These are phyloP conservation scores for Nasonia longicornis DNA, from an alignment of 1,140 invertebrate species.

Conservation along the genomic window DNA sequence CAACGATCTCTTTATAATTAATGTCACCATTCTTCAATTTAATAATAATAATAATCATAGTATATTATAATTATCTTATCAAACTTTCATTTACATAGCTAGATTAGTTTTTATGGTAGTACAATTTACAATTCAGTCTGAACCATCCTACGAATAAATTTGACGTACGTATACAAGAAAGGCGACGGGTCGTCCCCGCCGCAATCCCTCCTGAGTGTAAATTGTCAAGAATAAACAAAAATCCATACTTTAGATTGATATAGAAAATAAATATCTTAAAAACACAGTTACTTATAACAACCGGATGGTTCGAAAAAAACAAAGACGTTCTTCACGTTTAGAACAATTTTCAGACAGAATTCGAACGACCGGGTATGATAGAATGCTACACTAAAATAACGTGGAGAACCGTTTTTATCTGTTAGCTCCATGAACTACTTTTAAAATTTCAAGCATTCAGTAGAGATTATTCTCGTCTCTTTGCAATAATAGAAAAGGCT, in stretches of 20 bases:
- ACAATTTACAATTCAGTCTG: slow-evolving; percentile 47
- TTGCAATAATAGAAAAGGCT: neutral
- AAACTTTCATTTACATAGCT: slow-evolving; percentile 38
- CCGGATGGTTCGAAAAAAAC: slow-evolving; percentile 33
- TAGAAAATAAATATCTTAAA: neutral
- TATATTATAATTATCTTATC: slow-evolving; percentile 27
- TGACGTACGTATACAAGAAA: slow-evolving; percentile 6
- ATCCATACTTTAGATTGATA: neutral
- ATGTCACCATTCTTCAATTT: neutral
- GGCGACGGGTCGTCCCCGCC: neutral
- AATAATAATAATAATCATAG: slow-evolving; percentile 3
- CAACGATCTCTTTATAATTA: slow-evolving; percentile 18
- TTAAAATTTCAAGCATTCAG: neutral
- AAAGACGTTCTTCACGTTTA: neutral
- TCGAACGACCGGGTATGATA: neutral
- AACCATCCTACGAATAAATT: slow-evolving; percentile 37
- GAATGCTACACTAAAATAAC: neutral
- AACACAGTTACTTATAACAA: slow-evolving; percentile 2
- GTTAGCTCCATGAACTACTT: neutral
- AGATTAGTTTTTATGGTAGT: slow-evolving; percentile 31
- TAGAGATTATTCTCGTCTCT: neutral
- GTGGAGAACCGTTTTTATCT: neutral
- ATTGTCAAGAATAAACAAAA: neutral
- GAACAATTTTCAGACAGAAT: slow-evolving; percentile 13
- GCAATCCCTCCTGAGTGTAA: neutral